Evolutionary conservation across 2,888 invertebrate genomes (phyloP).

Genomic region (Volucella zonaria): DNA sequence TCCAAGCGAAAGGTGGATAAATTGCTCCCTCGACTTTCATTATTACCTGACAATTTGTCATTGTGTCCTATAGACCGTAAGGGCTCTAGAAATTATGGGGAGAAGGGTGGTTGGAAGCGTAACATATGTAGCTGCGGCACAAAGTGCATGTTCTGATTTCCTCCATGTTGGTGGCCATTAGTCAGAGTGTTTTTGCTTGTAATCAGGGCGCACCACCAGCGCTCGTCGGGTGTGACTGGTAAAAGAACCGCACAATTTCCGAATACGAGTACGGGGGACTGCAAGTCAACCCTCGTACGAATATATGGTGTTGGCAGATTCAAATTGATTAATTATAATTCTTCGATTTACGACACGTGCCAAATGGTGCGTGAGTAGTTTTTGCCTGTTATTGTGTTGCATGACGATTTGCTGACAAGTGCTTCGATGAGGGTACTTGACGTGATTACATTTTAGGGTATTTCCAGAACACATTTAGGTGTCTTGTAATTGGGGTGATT

Average conservation of each 20-base stretch:
- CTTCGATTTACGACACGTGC: conserved; percentile 27
- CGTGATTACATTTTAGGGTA: neutral
- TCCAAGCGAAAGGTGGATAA: conserved; percentile 19
- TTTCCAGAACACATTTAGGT: neutral
- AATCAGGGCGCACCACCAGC: conserved; percentile 7
- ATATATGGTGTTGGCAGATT: conserved; percentile 45
- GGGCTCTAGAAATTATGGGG: neutral
- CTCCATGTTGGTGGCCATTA: neutral
- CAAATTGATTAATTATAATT: conserved; percentile 53
- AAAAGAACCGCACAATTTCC: conserved; percentile 27
- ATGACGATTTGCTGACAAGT: conserved; percentile 11
- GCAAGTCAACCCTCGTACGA: conserved; percentile 8
- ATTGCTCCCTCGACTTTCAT: conserved; percentile 30
- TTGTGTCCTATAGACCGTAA: conserved; percentile 6
- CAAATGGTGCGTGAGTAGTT: conserved; percentile 19
- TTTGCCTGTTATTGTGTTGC: neutral
- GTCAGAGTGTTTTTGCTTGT: neutral
- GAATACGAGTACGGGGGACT: neutral
- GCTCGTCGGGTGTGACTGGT: conserved; percentile 16
- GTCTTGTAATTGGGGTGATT: too few relatives aligned
- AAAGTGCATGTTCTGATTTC: conserved; percentile 38
- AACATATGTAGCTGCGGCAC: conserved; percentile 1
- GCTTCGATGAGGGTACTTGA: neutral
- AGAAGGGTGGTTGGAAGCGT: neutral
- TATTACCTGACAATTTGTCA: conserved; percentile 50